Percentiles rank a stretch among this genome's conserved stretches.
These are phyloP conservation scores for Calliopum simillimum DNA, from an alignment of 2,888 invertebrate genomes.

Conservation along the genomic window DNA sequence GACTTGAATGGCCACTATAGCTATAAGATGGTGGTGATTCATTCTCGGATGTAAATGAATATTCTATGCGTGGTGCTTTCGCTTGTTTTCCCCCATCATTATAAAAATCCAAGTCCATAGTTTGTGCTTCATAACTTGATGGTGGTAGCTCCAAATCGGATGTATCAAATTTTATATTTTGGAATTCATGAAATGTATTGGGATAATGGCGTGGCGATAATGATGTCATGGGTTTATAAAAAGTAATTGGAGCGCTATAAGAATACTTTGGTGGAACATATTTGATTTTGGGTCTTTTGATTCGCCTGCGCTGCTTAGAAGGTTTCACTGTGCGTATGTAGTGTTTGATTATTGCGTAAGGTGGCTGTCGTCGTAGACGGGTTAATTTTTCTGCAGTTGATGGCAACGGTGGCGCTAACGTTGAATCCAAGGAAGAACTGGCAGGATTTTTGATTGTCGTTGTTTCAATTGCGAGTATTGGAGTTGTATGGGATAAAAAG, in stretches of 20 bases:
- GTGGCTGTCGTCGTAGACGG: conserved; percentile 61
- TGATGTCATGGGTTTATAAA: conserved; percentile 48
- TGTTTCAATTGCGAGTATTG: conserved; percentile 9
- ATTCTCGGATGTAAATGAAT: conserved; percentile 37
- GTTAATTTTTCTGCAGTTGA: conserved; percentile 56
- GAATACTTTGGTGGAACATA: conserved; percentile 55
- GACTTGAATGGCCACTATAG: conserved; percentile 42
- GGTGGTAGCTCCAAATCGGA: conserved; percentile 57
- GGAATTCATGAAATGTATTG: conserved; percentile 54
- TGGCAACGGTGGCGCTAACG: conserved; percentile 43
- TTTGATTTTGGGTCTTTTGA: conserved; percentile 55
- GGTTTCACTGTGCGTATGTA: conserved; percentile 52
- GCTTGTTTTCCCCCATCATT: conserved; percentile 51
- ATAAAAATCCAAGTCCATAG: conserved; percentile 62
- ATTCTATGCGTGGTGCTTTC: conserved; percentile 54
- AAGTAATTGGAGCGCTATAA: conserved; percentile 45
- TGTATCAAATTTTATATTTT: conserved; percentile 56
- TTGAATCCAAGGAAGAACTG: conserved; percentile 18
- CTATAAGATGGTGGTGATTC: conserved; percentile 40
- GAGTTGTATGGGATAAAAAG: not conserved
- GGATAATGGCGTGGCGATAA: conserved; percentile 36
- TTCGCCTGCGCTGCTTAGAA: conserved; percentile 51
- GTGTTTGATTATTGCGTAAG: conserved; percentile 52
- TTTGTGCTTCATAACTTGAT: conserved; percentile 59
- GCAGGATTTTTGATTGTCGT: conserved; percentile 24